Conservation (phyloP, 1,140 invertebrate species). For the Papilio aristodemus region DNA sequence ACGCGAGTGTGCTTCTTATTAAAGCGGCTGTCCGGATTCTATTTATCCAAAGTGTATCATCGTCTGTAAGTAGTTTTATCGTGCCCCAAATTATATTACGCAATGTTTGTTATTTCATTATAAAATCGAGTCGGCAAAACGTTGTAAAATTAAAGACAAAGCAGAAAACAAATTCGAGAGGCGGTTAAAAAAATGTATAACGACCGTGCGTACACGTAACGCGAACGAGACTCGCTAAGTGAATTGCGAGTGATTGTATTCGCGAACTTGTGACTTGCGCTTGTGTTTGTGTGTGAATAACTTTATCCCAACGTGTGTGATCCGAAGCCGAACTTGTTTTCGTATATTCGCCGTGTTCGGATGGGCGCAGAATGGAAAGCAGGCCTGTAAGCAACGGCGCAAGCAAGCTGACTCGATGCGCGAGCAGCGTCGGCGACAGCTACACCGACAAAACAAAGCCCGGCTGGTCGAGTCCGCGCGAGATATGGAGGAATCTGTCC, state of each 20-base stretch:
- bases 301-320: constrained; percentile 21
- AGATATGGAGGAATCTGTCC: constrained; percentile 76
- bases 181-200: constrained; percentile 29
- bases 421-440: constrained; percentile 69
- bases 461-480: constrained; percentile 72
- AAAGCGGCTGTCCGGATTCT: constrained; percentile 59
- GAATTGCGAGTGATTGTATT: constrained; percentile 30
- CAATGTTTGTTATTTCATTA: neutral
- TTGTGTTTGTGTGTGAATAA: constrained; percentile 25
- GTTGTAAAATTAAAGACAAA: constrained; percentile 24
- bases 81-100: constrained; percentile 7
- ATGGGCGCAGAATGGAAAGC: constrained; percentile 67
- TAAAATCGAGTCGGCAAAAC: constrained; percentile 16
- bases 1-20: constrained; percentile 73
- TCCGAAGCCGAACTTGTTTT: constrained; percentile 36
- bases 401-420: constrained; percentile 67
- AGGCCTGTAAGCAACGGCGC: constrained; percentile 56
- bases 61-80: neutral
- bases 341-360: constrained; percentile 39
- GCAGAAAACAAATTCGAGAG: constrained; percentile 11
- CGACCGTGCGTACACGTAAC: constrained; percentile 18
- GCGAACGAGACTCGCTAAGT: constrained; percentile 23
- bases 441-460: constrained; percentile 67
- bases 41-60: constrained; percentile 10
- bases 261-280: constrained; percentile 9